These are phyloP conservation scores for Villa cingulata DNA, from an alignment of 2,888 invertebrate genomes.

Conservation along the genomic window DNA sequence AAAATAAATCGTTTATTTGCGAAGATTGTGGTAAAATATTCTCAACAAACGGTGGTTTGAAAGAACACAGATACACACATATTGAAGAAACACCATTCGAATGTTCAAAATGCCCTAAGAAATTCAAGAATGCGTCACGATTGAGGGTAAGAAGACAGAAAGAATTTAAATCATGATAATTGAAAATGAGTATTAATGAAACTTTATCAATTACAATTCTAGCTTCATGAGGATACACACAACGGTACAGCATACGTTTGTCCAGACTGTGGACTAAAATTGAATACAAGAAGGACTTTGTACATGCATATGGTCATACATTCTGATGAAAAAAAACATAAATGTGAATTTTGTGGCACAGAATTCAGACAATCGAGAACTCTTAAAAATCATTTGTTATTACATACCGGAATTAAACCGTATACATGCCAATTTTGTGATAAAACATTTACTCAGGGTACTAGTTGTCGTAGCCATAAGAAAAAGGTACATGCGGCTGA, in stretches of 20 bases:
- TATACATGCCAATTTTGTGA: slow-evolving; percentile 34
- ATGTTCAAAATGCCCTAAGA: slow-evolving; percentile 32
- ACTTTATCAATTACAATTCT: slow-evolving; percentile 2
- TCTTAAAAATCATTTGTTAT: slow-evolving; percentile 31
- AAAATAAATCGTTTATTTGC: slow-evolving; percentile 35
- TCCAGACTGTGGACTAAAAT: slow-evolving; percentile 30
- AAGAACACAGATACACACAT: slow-evolving; percentile 38
- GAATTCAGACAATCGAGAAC: slow-evolving; percentile 35
- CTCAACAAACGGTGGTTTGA: slow-evolving; percentile 37
- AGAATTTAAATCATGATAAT: too few species aligned
- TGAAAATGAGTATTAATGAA: too few species aligned
- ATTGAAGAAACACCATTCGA: slow-evolving; percentile 36
- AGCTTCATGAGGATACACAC: slow-evolving; percentile 37
- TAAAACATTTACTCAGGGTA: slow-evolving; percentile 33
- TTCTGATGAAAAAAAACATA: slow-evolving; percentile 29
- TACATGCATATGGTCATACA: slow-evolving; percentile 36
- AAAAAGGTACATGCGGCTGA: slow-evolving; percentile 32
- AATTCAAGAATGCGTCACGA: slow-evolving; percentile 29
- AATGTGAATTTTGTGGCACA: slow-evolving; percentile 30
- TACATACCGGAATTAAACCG: slow-evolving; percentile 33
- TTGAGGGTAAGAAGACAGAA: slow-evolving; percentile 19
- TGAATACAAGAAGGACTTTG: slow-evolving; percentile 37
- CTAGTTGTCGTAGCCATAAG: slow-evolving; percentile 35
- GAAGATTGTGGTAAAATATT: slow-evolving; percentile 38
- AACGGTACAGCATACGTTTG: slow-evolving; percentile 34